phyloP scores from a whole-genome alignment of 2,113 vertebrate species.

The Scartelaos histophorus region DNA sequence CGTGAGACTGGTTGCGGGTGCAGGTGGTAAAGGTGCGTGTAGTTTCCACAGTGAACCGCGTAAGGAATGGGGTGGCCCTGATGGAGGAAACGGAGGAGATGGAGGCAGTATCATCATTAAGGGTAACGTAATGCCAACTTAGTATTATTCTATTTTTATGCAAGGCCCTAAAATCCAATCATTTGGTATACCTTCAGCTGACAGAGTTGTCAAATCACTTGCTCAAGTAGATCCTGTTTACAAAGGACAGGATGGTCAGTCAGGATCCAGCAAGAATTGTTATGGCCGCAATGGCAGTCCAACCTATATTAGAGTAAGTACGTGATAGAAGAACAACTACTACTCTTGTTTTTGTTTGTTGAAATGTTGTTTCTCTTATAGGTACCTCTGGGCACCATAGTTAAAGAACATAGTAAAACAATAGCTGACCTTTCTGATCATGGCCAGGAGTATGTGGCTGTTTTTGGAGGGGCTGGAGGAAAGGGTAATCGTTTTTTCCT shows the following conservation, averaged over 20 bases:
- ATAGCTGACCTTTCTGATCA: slow-evolving; percentile 83
- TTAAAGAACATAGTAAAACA: slow-evolving; percentile 81
- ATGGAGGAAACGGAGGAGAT: slow-evolving; percentile 91
- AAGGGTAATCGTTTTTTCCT: slow-evolving; percentile 95
- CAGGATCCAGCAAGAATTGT: slow-evolving; percentile 87
- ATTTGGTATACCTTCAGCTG: slow-evolving; percentile 71
- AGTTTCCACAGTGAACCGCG: slow-evolving; percentile 92
- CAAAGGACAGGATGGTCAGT: slow-evolving; percentile 77
- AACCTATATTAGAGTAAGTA: slow-evolving; percentile 80
- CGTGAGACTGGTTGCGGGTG: slow-evolving; percentile 83
- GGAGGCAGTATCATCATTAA: slow-evolving; percentile 88
- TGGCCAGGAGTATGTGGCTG: slow-evolving; percentile 85
- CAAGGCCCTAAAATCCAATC: background rate
- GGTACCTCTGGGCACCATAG: slow-evolving; percentile 91
- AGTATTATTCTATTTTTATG: background rate
- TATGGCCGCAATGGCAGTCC: slow-evolving; percentile 79
- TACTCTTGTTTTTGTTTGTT: background rate
- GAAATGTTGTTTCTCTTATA: slow-evolving; percentile 42
- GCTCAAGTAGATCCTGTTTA: slow-evolving; percentile 79
- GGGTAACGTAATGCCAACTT: slow-evolving; percentile 70
- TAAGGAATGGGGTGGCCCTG: slow-evolving; percentile 93
- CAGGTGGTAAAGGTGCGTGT: slow-evolving; percentile 81
- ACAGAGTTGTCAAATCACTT: slow-evolving; percentile 85
- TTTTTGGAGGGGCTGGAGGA: slow-evolving; percentile 86
- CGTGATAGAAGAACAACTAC: background rate